Conservation (phyloP, 2,797 vertebrate genomes). For the Spea hammondii region DNA sequence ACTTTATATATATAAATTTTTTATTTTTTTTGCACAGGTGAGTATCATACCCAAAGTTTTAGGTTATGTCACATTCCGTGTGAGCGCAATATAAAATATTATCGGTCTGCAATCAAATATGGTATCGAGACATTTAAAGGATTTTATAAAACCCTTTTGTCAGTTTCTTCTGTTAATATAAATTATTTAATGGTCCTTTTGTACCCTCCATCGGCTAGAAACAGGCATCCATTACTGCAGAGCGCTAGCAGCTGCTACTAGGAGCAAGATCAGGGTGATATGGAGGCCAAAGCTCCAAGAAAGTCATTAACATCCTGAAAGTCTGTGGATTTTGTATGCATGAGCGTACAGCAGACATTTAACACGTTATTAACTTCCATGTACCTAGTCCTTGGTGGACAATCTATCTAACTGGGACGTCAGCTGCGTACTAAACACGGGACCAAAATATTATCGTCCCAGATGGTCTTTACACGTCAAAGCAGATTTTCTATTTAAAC, state of each 20-base stretch:
- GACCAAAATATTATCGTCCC: slow-evolving; percentile 31
- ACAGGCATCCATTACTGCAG: slow-evolving; percentile 18
- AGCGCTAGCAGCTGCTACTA: slow-evolving; percentile 13
- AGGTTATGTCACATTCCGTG: too few relatives aligned
- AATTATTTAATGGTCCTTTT: slow-evolving; percentile 37
- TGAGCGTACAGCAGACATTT: slow-evolving; percentile 52
- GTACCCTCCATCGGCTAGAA: slow-evolving; percentile 13
- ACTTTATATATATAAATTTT: too few relatives aligned
- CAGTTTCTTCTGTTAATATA: slow-evolving; percentile 29
- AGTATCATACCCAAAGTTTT: too few relatives aligned
- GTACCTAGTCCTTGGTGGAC: slow-evolving; percentile 29
- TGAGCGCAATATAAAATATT: too few relatives aligned
- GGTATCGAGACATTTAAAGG: slow-evolving; percentile 26
- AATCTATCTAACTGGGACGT: slow-evolving; percentile 14
- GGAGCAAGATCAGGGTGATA: slow-evolving; percentile 5
- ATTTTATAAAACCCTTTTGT: slow-evolving; percentile 33
- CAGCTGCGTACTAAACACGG: slow-evolving; percentile 8
- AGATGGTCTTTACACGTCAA: slow-evolving; percentile 29
- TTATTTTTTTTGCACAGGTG: too few relatives aligned
- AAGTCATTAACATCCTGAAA: slow-evolving; percentile 30
- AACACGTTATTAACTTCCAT: slow-evolving; percentile 58
- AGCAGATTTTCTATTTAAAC: slow-evolving; percentile 14
- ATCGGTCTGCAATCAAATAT: slow-evolving; percentile 27
- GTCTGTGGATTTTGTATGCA: slow-evolving; percentile 40
- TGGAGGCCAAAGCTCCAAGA: slow-evolving; percentile 3